Percentiles rank a stretch among this genome's conserved stretches.
Evolutionary conservation across 2,888 invertebrate genomes (phyloP).

Genomic region (Stramonita haemastoma): DNA sequence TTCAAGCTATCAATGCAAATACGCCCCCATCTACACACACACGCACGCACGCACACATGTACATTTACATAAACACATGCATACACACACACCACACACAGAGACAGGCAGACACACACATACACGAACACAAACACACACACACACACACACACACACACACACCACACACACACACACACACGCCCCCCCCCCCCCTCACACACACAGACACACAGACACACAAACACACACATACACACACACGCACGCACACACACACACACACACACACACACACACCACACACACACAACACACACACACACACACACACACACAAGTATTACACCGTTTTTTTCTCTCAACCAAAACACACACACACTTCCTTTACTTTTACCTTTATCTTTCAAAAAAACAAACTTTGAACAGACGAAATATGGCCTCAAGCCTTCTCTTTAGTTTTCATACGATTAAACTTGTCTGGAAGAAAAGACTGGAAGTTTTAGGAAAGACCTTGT

Average conservation of each 20-base stretch:
- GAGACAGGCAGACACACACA: background rate
- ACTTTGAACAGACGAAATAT: too few relatives aligned
- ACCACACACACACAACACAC: background rate
- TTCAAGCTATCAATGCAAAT: too few relatives aligned
- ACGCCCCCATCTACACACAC: too few relatives aligned
- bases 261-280: constrained; percentile 1
- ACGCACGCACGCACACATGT: too few relatives aligned
- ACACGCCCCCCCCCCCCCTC: background rate
- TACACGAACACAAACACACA: background rate
- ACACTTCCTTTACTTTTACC: background rate
- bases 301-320: background rate
- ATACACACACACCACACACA: background rate
- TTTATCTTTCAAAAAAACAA: too few relatives aligned
- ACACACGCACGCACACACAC: background rate
- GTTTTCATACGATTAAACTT: too few relatives aligned
- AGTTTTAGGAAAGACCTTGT: too few relatives aligned
- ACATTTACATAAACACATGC: too few relatives aligned
- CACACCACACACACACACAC: background rate
- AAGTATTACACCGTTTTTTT: too few relatives aligned
- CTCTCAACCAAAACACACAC: background rate
- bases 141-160: background rate
- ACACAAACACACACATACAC: background rate
- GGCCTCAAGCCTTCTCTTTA: too few relatives aligned
- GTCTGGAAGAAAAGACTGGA: too few relatives aligned
- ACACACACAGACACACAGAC: background rate